phyloP scores from a whole-genome alignment of 2,888 invertebrate species.

The Terebella lapidaria region DNA sequence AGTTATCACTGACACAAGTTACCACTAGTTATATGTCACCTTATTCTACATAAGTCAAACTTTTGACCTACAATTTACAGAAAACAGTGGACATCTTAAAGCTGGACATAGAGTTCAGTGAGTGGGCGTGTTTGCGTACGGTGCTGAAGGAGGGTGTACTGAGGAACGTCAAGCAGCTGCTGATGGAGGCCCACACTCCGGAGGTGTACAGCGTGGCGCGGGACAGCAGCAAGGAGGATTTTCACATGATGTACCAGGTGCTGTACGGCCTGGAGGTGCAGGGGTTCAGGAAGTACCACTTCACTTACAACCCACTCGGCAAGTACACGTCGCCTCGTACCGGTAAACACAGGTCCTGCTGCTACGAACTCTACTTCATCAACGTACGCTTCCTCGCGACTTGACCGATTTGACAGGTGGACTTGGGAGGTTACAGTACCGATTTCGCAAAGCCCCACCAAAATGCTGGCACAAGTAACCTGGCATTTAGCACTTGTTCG shows the following conservation, averaged over 20 bases:
- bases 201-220: slow-evolving; percentile 16
- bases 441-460: no score
- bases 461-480: no score
- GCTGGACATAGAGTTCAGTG: slow-evolving; percentile 27
- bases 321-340: slow-evolving; percentile 19
- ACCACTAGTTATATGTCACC: not conserved
- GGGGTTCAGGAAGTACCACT: slow-evolving; percentile 21
- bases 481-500: no score
- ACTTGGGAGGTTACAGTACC: no score
- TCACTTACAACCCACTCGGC: slow-evolving; percentile 23
- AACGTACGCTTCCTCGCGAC: not conserved
- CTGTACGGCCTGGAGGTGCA: slow-evolving; percentile 18
- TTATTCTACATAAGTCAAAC: not conserved
- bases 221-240: slow-evolving; percentile 16
- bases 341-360: slow-evolving; percentile 8
- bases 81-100: slow-evolving; percentile 23
- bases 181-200: slow-evolving; percentile 26
- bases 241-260: slow-evolving; percentile 10
- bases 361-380: slow-evolving; percentile 3
- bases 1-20: not conserved
- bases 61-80: slow-evolving; percentile 8
- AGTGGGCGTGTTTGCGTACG: slow-evolving; percentile 22
- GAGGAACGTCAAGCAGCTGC: slow-evolving; percentile 25
- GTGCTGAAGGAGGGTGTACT: slow-evolving; percentile 18
- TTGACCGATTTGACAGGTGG: not conserved